Percentiles rank a stretch among this genome's conserved stretches.
phyloP scores from a whole-genome alignment of 2,888 invertebrate species.

The Therioaphis trifolii region DNA sequence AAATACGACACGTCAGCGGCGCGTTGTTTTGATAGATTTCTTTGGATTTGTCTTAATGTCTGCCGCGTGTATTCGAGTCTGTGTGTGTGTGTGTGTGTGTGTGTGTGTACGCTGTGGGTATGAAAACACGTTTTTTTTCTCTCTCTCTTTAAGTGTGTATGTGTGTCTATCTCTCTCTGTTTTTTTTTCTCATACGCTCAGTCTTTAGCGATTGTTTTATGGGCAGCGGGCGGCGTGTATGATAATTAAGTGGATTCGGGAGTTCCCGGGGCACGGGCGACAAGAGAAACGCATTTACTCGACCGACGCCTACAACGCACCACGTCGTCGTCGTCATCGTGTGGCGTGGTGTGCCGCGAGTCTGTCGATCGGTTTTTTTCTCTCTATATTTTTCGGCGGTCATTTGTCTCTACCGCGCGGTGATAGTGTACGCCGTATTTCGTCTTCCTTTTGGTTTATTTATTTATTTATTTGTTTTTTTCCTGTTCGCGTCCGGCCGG shows the following conservation, averaged over 20 bases:
- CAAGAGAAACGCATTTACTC: slow-evolving; percentile 61
- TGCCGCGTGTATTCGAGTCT: background rate
- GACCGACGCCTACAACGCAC: slow-evolving; percentile 51
- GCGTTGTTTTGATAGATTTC: slow-evolving; percentile 57
- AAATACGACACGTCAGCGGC: slow-evolving; percentile 26
- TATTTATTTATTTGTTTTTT: background rate
- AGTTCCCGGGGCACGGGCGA: slow-evolving; percentile 52
- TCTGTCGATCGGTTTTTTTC: background rate
- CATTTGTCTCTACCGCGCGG: slow-evolving; percentile 10
- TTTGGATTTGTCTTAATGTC: slow-evolving; percentile 28
- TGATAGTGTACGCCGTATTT: background rate
- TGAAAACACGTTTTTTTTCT: slow-evolving; percentile 42
- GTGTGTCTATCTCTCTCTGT: background rate
- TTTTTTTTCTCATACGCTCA: background rate
- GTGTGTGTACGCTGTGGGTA: too few relatives aligned
- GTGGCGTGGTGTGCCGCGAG: background rate
- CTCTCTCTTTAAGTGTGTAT: too few relatives aligned
- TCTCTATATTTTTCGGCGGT: slow-evolving; percentile 25
- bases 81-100: background rate
- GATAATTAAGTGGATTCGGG: slow-evolving; percentile 62
- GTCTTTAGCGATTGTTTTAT: slow-evolving; percentile 51
- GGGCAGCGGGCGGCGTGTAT: slow-evolving; percentile 10
- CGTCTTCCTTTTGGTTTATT: too few relatives aligned
- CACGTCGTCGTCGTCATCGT: background rate
- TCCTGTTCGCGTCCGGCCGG: background rate